Percentiles rank a stretch among this genome's conserved stretches.
Conservation (phyloP, 2,113 vertebrate genomes). For the Heterotis niloticus region DNA sequence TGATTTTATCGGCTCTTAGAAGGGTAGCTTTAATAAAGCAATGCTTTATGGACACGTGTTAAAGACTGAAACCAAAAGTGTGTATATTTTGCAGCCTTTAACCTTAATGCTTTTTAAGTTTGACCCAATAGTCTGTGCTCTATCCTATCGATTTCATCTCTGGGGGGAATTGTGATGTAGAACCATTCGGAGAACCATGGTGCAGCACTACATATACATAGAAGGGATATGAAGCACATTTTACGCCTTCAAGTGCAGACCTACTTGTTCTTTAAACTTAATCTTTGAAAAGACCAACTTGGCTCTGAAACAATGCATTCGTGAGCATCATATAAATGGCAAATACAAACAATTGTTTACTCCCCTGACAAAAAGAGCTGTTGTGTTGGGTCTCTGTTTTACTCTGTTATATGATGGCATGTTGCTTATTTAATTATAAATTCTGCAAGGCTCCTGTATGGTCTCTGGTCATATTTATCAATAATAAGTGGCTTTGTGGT, state of each 20-base stretch:
- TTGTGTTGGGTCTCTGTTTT: slow-evolving; percentile 11
- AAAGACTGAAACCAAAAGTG: too few species aligned
- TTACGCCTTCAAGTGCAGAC: background rate
- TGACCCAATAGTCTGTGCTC: too few species aligned
- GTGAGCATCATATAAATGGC: background rate
- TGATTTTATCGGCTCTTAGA: too few species aligned
- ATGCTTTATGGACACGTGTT: too few species aligned
- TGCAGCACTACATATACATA: background rate
- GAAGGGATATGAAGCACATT: background rate
- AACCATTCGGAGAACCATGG: too few species aligned
- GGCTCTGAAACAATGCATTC: background rate
- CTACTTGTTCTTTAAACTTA: background rate
- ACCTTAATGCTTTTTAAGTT: too few species aligned
- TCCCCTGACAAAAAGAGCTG: slow-evolving; percentile 21
- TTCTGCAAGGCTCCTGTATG: background rate
- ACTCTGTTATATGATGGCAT: background rate
- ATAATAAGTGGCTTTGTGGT: slow-evolving; percentile 11
- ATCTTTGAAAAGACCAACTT: too few species aligned
- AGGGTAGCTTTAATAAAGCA: too few species aligned
- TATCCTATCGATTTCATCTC: too few species aligned
- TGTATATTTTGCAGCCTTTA: too few species aligned
- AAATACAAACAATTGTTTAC: slow-evolving; percentile 26
- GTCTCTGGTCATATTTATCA: slow-evolving; percentile 16
- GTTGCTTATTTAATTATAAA: slow-evolving; percentile 21
- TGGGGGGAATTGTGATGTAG: too few species aligned